Conservation (phyloP, 2,113 vertebrate species). For the Grammomys surdaster region DNA sequence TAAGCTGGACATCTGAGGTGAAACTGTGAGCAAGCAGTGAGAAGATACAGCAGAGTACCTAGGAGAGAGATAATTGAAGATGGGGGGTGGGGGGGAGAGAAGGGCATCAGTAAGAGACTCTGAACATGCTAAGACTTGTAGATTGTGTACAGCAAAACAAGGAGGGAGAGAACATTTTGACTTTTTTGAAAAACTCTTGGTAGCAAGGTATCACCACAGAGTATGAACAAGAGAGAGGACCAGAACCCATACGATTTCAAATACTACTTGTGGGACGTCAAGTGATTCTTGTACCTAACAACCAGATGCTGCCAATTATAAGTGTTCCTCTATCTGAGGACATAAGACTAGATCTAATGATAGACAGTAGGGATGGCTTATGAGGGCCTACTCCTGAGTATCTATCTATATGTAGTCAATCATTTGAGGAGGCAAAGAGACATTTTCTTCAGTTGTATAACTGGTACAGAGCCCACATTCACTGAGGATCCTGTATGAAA, state of each 20-base stretch:
- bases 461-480: not conserved
- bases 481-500: not conserved
- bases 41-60: not conserved
- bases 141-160: not conserved
- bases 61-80: not conserved
- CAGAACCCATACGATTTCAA: not conserved
- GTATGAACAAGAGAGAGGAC: not conserved
- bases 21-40: not conserved
- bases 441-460: not conserved
- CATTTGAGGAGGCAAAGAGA: not conserved
- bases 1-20: not conserved
- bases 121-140: not conserved
- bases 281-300: not conserved
- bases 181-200: not conserved
- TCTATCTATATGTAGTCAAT: not conserved
- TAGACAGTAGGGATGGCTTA: not conserved
- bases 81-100: not conserved
- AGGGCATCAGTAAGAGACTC: not conserved
- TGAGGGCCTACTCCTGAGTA: not conserved
- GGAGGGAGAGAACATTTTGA: not conserved
- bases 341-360: not conserved
- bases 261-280: not conserved
- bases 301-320: not conserved
- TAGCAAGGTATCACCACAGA: not conserved
- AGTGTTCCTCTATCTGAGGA: not conserved